A percentile compares a stretch with the other conserved stretches of the same genome.
Conservation (phyloP, 2,113 vertebrate species). For the Spizaetus ornatus region DNA sequence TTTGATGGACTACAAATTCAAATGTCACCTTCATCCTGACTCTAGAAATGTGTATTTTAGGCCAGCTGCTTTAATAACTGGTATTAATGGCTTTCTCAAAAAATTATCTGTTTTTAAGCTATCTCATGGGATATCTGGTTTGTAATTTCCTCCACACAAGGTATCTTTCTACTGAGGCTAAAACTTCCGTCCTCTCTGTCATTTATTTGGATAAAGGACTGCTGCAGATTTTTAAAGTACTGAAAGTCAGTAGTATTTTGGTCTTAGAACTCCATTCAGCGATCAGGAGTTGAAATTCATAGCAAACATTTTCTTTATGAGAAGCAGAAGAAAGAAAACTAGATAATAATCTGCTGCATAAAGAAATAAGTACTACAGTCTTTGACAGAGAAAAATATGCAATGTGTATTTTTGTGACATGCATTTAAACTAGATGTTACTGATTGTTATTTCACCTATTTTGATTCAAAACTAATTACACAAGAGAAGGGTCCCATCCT, state of each 20-base stretch:
- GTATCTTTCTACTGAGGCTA: background rate
- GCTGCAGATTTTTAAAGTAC: background rate
- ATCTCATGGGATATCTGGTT: background rate
- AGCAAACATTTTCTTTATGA: background rate
- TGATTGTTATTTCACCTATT: background rate
- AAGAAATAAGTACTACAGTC: background rate
- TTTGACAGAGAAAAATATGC: background rate
- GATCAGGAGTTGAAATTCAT: background rate
- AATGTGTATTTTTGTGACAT: background rate
- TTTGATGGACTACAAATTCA: background rate
- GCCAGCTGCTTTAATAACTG: background rate
- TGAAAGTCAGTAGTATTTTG: background rate
- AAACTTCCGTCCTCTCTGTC: background rate
- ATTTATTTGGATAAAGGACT: background rate
- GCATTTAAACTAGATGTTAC: background rate
- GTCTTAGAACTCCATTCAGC: background rate
- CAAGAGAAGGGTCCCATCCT: background rate
- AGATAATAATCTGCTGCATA: background rate
- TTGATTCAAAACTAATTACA: background rate
- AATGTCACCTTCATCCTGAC: background rate
- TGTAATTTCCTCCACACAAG: background rate
- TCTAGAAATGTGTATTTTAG: background rate
- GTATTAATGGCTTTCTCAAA: background rate
- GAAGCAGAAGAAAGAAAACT: background rate
- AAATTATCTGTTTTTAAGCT: background rate